A percentile compares a stretch with the other conserved stretches of the same genome.
Conservation (phyloP, 1,140 invertebrate species). For the Pectinophora gossypiella region DNA sequence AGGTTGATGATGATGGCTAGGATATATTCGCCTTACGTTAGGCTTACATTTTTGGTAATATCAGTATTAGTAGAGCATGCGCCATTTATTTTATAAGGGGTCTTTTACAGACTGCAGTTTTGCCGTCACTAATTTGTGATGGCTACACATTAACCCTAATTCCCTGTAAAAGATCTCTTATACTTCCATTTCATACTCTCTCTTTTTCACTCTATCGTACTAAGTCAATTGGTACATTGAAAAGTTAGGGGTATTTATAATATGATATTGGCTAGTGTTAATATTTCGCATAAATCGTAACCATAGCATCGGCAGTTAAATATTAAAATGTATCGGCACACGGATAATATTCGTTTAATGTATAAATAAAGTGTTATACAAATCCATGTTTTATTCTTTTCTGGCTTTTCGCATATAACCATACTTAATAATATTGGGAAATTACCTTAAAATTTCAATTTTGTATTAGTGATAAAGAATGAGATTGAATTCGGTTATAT, state of each 20-base stretch:
- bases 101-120: no score
- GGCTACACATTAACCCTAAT: no score
- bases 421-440: no score
- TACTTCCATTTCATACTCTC: not conserved
- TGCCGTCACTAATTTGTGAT: no score
- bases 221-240: not conserved
- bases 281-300: slow-evolving; percentile 29
- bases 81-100: not conserved
- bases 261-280: slow-evolving; percentile 21
- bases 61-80: not conserved
- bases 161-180: not conserved
- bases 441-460: no score
- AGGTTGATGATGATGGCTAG: slow-evolving; percentile 8
- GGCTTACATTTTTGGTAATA: slow-evolving; percentile 17
- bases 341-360: slow-evolving; percentile 39
- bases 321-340: slow-evolving; percentile 35
- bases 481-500: no score
- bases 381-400: slow-evolving; percentile 10
- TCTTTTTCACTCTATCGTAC: no score
- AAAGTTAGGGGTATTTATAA: not conserved
- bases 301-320: slow-evolving; percentile 31
- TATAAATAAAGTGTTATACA: slow-evolving; percentile 45
- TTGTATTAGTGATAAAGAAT: no score
- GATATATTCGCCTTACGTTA: slow-evolving; percentile 15
- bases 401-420: no score